Conservation (phyloP, 2,113 vertebrate genomes). For the Urocolius indicus region DNA sequence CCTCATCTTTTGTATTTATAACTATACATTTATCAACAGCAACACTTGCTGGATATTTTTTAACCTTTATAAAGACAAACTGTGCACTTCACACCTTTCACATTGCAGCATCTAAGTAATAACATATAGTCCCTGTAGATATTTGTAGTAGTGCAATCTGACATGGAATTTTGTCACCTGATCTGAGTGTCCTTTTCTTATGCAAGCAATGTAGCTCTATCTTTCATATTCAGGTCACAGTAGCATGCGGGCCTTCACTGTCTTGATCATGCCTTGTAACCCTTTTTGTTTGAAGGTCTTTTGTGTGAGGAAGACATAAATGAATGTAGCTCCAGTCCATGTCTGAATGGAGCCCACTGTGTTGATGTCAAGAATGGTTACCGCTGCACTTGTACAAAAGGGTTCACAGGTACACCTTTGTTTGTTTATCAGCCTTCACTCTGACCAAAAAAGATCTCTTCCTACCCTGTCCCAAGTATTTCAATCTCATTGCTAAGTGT, state of each 20-base stretch:
- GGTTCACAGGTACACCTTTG: constrained; percentile 83
- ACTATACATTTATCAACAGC: not conserved
- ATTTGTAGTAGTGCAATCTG: not conserved
- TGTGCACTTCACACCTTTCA: not conserved
- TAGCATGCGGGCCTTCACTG: not conserved
- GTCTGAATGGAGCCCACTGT: constrained; percentile 89
- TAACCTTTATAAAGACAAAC: not conserved
- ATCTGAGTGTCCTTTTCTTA: not conserved
- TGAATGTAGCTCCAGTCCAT: constrained; percentile 90
- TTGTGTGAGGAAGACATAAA: constrained; percentile 91
- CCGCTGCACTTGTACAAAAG: constrained; percentile 83
- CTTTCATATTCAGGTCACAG: not conserved
- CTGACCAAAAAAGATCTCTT: not conserved
- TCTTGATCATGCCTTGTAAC: not conserved
- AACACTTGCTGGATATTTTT: not conserved
- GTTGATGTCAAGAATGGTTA: constrained; percentile 87
- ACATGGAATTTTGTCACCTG: not conserved
- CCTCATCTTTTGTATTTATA: not conserved
- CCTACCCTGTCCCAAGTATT: not conserved
- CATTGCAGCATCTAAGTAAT: not conserved
- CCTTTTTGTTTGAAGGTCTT: constrained; percentile 78
- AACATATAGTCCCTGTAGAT: not conserved
- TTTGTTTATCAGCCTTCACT: not conserved
- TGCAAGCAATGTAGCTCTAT: not conserved
- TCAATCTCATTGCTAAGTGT: not conserved